Conservation (phyloP, 2,113 vertebrate genomes). For the Alces alces region DNA sequence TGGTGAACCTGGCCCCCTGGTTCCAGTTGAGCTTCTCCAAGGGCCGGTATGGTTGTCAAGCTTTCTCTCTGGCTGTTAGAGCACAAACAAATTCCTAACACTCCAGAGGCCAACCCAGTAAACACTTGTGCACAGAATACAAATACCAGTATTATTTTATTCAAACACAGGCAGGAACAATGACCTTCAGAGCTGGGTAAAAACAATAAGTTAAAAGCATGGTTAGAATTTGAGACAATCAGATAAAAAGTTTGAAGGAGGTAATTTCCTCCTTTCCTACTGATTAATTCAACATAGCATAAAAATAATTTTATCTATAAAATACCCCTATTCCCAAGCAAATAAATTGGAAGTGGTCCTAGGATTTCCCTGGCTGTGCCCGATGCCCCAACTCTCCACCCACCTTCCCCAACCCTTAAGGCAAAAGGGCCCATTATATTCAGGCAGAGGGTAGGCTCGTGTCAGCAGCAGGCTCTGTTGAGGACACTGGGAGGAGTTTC, state of each 20-base stretch:
- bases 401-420: not conserved
- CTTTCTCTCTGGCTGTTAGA: not conserved
- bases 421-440: not conserved
- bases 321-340: not conserved
- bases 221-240: not conserved
- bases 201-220: constrained; percentile 73
- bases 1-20: not conserved
- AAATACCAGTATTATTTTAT: constrained; percentile 75
- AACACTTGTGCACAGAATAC: not conserved
- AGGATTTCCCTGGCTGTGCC: not conserved
- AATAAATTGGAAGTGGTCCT: not conserved
- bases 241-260: not conserved
- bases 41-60: not conserved
- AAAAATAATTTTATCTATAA: constrained; percentile 73
- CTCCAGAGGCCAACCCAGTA: not conserved
- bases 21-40: not conserved
- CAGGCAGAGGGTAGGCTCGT: not conserved
- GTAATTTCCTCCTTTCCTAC: not conserved
- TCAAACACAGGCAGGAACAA: constrained; percentile 57
- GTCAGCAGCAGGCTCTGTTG: not conserved
- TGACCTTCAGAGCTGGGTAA: constrained; percentile 23
- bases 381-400: not conserved
- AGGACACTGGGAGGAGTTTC: not conserved
- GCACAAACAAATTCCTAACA: not conserved
- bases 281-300: constrained; percentile 27